These are phyloP conservation scores for Penaeus japonicus DNA, from an alignment of 1,140 invertebrate species.

Conservation along the genomic window DNA sequence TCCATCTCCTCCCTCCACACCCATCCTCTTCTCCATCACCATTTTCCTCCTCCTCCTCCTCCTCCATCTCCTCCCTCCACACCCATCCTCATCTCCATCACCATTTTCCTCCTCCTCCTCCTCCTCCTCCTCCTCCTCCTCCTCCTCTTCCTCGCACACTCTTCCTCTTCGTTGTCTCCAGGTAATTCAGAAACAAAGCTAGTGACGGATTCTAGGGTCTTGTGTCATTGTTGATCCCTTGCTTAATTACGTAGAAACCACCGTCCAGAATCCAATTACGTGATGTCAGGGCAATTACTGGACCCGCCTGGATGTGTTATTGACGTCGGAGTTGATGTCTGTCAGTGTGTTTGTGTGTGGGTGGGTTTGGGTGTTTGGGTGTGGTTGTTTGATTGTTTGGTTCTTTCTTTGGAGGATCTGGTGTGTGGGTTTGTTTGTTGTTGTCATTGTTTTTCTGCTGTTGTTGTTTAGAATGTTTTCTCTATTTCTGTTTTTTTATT, in stretches of 20 bases:
- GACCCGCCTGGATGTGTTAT: too few species aligned
- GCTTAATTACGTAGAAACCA: conserved; percentile 1
- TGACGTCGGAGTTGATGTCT: too few species aligned
- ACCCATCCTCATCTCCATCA: neutral
- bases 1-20: too few species aligned
- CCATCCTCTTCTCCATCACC: neutral
- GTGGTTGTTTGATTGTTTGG: too few species aligned
- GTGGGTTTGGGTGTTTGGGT: too few species aligned
- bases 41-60: neutral
- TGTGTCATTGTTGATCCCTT: neutral
- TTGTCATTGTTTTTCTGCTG: too few species aligned
- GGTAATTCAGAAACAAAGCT: neutral
- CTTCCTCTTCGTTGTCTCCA: neutral
- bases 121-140: neutral
- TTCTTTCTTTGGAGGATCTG: too few species aligned
- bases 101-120: neutral
- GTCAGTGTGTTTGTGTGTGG: too few species aligned
- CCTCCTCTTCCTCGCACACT: neutral
- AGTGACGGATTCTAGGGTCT: neutral
- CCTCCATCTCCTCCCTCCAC: too few species aligned
- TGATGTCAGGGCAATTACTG: neutral
- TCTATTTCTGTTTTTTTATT: too few species aligned
- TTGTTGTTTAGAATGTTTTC: too few species aligned
- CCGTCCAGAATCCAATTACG: conserved; percentile 2
- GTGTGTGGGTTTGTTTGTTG: too few species aligned